Conservation (phyloP, 2,888 invertebrate species). For the Melipona beecheii region DNA sequence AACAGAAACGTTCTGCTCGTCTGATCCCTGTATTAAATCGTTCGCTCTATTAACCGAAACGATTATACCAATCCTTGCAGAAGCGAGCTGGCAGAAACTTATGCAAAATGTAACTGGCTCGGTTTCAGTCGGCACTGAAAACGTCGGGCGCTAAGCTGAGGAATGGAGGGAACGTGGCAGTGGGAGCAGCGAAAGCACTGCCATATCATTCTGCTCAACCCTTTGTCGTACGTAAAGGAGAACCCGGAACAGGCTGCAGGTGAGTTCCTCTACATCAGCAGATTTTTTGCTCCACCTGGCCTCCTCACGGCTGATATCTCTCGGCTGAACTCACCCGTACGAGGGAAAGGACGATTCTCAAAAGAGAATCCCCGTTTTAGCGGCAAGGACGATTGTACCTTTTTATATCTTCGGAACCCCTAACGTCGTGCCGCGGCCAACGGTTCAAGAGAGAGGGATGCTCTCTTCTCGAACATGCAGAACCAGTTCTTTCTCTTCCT, state of each 20-base stretch:
- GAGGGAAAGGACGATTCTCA: slow-evolving; percentile 46
- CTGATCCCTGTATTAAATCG: background rate
- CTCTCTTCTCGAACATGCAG: slow-evolving; percentile 4
- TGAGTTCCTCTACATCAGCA: slow-evolving; percentile 68
- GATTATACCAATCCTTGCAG: background rate
- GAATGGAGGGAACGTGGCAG: slow-evolving; percentile 83
- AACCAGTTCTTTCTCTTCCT: background rate
- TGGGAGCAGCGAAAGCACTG: slow-evolving; percentile 84
- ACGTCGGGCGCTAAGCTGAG: slow-evolving; percentile 78
- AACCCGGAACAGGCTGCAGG: slow-evolving; percentile 81
- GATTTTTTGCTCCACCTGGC: slow-evolving; percentile 41
- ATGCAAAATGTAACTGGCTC: slow-evolving; percentile 19
- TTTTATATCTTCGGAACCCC: slow-evolving; percentile 46
- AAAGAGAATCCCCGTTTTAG: slow-evolving; percentile 44
- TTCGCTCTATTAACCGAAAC: background rate
- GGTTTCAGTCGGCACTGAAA: slow-evolving; percentile 77
- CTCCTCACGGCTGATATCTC: slow-evolving; percentile 27
- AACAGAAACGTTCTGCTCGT: background rate
- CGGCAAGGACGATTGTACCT: slow-evolving; percentile 53
- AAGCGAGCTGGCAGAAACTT: background rate
- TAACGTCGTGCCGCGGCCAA: slow-evolving; percentile 35
- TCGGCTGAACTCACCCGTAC: slow-evolving; percentile 33
- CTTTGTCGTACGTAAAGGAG: slow-evolving; percentile 81
- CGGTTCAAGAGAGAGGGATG: slow-evolving; percentile 1
- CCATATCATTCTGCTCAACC: slow-evolving; percentile 82